Evolutionary conservation across 2,797 vertebrate genomes (phyloP).

Genomic region (Syngnathus rostellatus): DNA sequence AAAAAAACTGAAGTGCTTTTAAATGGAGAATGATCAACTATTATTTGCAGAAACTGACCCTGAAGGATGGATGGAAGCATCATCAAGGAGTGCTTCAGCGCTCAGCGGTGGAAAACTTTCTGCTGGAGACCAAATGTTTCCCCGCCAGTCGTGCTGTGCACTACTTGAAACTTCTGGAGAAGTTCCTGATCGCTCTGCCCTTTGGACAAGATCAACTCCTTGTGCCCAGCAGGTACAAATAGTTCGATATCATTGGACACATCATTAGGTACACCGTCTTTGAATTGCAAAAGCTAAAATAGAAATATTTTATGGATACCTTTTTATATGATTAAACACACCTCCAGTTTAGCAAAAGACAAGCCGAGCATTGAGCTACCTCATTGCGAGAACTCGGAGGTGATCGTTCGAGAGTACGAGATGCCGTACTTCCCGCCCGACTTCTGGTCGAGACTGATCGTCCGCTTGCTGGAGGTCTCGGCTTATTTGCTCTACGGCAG

Average conservation of each 20-base stretch:
- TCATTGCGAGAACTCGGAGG: slow-evolving; percentile 90
- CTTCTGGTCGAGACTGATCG: slow-evolving; percentile 93
- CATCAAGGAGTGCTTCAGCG: slow-evolving; percentile 82
- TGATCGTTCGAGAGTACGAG: slow-evolving; percentile 88
- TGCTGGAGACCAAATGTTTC: slow-evolving; percentile 80
- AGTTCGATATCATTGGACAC: no score
- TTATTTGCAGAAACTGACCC: slow-evolving; percentile 72
- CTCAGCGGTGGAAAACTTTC: slow-evolving; percentile 77
- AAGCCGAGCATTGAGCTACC: slow-evolving; percentile 89
- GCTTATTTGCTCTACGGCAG: slow-evolving; percentile 78
- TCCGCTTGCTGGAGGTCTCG: slow-evolving; percentile 86
- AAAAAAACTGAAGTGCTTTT: no score
- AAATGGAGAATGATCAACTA: no score
- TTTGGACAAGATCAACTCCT: slow-evolving; percentile 85
- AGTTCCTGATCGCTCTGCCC: slow-evolving; percentile 91
- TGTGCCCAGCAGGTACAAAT: slow-evolving; percentile 83
- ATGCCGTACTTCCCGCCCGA: slow-evolving; percentile 98
- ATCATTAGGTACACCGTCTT: background rate
- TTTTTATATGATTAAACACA: background rate
- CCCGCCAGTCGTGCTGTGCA: slow-evolving; percentile 79
- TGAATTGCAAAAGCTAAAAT: background rate
- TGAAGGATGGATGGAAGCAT: slow-evolving; percentile 70
- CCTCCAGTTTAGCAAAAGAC: slow-evolving; percentile 79
- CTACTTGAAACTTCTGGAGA: slow-evolving; percentile 91
- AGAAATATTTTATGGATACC: background rate